These are phyloP conservation scores for Spisula subtruncata DNA, from an alignment of 2,888 invertebrate genomes.

Conservation along the genomic window DNA sequence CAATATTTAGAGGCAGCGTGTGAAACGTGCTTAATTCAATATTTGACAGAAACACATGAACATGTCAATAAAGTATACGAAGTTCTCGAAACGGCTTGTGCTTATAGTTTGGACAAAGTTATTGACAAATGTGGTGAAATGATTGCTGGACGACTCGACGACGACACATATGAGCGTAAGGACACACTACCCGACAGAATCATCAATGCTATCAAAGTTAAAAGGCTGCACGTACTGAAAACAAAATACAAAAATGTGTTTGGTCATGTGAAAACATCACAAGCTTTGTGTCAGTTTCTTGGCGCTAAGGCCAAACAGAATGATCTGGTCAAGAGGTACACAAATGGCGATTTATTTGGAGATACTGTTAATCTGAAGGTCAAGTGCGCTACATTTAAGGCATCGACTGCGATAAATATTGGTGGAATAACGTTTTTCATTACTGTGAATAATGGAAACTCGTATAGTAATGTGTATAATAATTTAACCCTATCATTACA, in stretches of 20 bases:
- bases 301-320: background rate
- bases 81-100: background rate
- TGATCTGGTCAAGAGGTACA: background rate
- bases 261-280: background rate
- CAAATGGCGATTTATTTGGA: background rate
- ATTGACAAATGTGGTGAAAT: background rate
- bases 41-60: background rate
- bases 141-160: background rate
- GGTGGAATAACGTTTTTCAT: background rate
- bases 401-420: background rate
- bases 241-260: conserved; percentile 22
- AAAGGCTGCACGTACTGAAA: background rate
- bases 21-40: background rate
- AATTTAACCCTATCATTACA: no score
- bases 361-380: background rate
- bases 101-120: background rate
- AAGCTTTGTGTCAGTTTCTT: background rate
- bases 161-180: background rate
- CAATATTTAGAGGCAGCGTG: background rate
- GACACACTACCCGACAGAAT: background rate
- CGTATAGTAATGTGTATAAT: no score
- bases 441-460: background rate
- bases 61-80: background rate
- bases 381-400: background rate
- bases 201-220: background rate